These are phyloP conservation scores for Urocitellus parryii DNA, from an alignment of 2,113 vertebrate genomes.

Conservation along the genomic window DNA sequence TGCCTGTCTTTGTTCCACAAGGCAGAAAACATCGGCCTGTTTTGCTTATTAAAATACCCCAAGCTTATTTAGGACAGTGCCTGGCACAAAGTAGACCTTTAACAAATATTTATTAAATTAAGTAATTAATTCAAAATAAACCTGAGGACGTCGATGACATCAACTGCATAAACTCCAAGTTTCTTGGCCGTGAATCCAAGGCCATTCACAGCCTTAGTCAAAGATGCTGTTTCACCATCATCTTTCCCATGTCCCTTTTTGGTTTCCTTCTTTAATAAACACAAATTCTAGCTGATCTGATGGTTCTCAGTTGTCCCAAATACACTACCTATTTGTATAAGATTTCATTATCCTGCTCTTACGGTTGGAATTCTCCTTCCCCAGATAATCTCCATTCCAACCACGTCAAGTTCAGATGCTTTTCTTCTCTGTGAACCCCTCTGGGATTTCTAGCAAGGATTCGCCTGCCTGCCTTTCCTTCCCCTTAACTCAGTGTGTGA, in stretches of 20 bases:
- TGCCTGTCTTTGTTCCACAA: constrained; percentile 28
- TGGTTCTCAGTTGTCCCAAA: neutral
- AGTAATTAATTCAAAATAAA: neutral
- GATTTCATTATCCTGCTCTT: neutral
- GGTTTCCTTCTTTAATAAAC: neutral
- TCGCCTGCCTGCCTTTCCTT: neutral
- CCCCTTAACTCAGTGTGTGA: neutral
- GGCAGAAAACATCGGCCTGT: neutral
- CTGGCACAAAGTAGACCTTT: neutral
- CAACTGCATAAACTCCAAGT: neutral
- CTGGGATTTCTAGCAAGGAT: neutral
- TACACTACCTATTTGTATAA: neutral
- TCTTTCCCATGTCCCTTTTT: neutral
- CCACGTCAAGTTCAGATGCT: neutral
- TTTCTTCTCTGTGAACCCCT: neutral
- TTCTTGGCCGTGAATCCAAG: neutral
- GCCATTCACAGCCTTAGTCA: neutral
- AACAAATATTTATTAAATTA: constrained; percentile 11
- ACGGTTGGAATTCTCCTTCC: neutral
- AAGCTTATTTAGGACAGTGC: neutral
- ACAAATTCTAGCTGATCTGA: no score
- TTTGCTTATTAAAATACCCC: constrained; percentile 41
- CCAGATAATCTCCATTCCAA: neutral
- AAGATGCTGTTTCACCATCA: neutral
- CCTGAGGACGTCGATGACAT: neutral